Conservation (phyloP, 2,797 vertebrate species). For the Eutrigla gurnardus region DNA sequence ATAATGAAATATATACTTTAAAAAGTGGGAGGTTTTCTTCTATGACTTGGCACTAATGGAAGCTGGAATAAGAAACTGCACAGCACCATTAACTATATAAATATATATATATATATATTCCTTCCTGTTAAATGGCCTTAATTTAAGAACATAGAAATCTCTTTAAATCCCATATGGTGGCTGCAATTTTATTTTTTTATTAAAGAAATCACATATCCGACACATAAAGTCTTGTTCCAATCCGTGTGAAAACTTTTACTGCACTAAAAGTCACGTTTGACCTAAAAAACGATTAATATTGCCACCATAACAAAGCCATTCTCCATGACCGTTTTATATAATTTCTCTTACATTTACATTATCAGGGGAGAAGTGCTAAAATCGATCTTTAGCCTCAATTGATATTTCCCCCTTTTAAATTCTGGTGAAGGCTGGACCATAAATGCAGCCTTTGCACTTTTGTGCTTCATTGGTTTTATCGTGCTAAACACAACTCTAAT, state of each 20-base stretch:
- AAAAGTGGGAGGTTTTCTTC: constrained; percentile 5
- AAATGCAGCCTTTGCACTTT: constrained; percentile 77
- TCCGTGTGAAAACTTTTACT: constrained; percentile 46
- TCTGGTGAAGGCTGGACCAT: constrained; percentile 51
- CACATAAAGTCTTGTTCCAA: constrained; percentile 32
- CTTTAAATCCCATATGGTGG: constrained; percentile 57
- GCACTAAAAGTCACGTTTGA: constrained; percentile 62
- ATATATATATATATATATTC: constrained; percentile 31
- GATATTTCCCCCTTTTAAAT: constrained; percentile 71
- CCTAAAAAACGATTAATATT: constrained; percentile 68
- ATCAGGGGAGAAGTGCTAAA: constrained; percentile 49
- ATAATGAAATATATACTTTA: neutral
- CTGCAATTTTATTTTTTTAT: too few relatives aligned
- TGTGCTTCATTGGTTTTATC: constrained; percentile 69
- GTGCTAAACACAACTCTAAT: constrained; percentile 79
- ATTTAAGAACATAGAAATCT: constrained; percentile 58
- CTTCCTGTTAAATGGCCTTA: constrained; percentile 42
- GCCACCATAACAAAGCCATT: constrained; percentile 62
- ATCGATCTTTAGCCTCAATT: constrained; percentile 62
- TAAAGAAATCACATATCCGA: constrained; percentile 42
- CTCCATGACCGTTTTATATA: constrained; percentile 68
- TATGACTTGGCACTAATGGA: constrained; percentile 21
- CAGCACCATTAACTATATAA: constrained; percentile 48
- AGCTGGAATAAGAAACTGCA: constrained; percentile 49
- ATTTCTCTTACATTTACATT: constrained; percentile 64